Evolutionary conservation across 2,888 invertebrate species (phyloP).

Genomic region (Heliconius charithonia): DNA sequence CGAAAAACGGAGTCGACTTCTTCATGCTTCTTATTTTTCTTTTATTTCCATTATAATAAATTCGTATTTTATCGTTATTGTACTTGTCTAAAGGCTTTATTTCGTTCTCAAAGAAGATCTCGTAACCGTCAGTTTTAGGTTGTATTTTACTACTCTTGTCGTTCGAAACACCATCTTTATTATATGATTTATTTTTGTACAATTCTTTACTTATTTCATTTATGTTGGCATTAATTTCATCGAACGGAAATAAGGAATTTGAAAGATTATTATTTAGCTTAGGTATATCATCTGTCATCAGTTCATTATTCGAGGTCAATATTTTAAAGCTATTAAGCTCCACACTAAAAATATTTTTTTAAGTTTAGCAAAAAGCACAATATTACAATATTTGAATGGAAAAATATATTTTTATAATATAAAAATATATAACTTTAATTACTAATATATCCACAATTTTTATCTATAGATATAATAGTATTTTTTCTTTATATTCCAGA

Average conservation of each 20-base stretch:
- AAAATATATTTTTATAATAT: too few relatives aligned
- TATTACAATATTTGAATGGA: background rate
- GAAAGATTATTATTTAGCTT: slow-evolving; percentile 15
- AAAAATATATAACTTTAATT: too few relatives aligned
- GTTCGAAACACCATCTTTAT: slow-evolving; percentile 39
- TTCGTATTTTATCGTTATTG: slow-evolving; percentile 64
- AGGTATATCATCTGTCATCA: background rate
- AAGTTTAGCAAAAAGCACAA: background rate
- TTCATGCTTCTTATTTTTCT: slow-evolving; percentile 58
- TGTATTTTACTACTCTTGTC: slow-evolving; percentile 36
- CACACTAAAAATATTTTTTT: slow-evolving; percentile 60
- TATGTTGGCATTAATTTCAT: slow-evolving; percentile 21
- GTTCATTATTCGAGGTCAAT: slow-evolving; percentile 32
- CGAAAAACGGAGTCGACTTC: slow-evolving; percentile 41
- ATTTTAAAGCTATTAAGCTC: slow-evolving; percentile 71
- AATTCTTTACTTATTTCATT: slow-evolving; percentile 32
- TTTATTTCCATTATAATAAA: slow-evolving; percentile 66
- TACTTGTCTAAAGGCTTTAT: slow-evolving; percentile 59
- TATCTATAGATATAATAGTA: too few relatives aligned
- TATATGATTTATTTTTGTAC: slow-evolving; percentile 39
- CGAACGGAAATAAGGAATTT: slow-evolving; percentile 11
- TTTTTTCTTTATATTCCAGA: too few relatives aligned
- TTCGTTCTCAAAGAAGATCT: slow-evolving; percentile 66
- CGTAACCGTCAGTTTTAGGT: slow-evolving; percentile 58
- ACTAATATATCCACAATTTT: too few relatives aligned